Evolutionary conservation across 1,140 invertebrate species (phyloP), one percentile per base, ranked within the genome.

Genomic region (Leptopilina clavipes): DNA sequence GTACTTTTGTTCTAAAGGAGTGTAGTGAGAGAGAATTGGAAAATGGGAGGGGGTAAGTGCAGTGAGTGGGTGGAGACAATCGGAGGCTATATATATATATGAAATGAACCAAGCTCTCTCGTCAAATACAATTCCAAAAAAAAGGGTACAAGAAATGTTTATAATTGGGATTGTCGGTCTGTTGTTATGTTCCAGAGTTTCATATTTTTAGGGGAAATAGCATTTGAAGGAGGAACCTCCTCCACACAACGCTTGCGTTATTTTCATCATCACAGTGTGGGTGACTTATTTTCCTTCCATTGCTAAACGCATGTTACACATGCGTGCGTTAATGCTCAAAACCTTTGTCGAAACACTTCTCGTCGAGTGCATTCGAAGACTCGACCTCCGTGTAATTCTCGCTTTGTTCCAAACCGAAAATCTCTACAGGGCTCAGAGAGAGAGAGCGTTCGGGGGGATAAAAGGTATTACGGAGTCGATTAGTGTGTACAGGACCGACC

Each of bases 131-230:
- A 81, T 77, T 84, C 79, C 76, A 80, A 83, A 40, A 88, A 86
- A 40, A 88, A 86, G 81, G 81, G 80, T 74, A 85, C 82, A 80
- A 86, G 85, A 85, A 86, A 86, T 89, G 85, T 89, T 88, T 88
- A 84, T 89, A 88, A 89, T 88, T 89, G 85, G 85, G 83, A 89
- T 87, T 88, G 85, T 87, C 85, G 78, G 82, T 83, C 82, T 82
- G 78, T 79, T 81, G 74, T 52, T 52, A n/a, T 81, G 48, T 79
- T 77, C 54, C 72, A 75, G 18, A 78, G 81, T 76, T 81, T 78
- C 82, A 80, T 78, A 78, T 82, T 81, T 79, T 76, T 75, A 73
- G 72, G 76, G 72, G n/a, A 40, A 8, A 77, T 70, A 40, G 71
- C 40, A 54, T 54, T n/a, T 45, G 56, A 59, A 76, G 76, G 73